Base-by-base conservation (phyloP, 2,888 invertebrate genomes). In the Aphodius granarius region DNA sequence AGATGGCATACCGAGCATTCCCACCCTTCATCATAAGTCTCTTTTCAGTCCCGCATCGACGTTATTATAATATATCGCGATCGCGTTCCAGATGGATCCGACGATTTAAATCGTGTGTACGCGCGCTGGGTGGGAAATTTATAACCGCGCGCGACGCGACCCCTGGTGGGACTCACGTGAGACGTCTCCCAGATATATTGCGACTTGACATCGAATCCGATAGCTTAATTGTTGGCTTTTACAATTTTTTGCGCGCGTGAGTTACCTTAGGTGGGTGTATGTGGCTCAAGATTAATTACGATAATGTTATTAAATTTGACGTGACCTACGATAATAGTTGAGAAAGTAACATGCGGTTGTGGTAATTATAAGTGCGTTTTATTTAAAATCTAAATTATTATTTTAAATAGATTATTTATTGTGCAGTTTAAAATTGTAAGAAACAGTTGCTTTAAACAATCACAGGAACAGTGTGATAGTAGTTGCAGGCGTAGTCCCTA, bases 61-160 rank as follows among this genome's bases (percentile, higher is more conserved):
- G 68, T 20, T n/a, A 68, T 68, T 68, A 68, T 68, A 68, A 68
- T 21, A 68, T 68, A 68, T 68, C 22, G 68, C 21, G 21, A 22
- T n/a, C 16, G 68, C 68, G 68, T 68, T 68, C 68, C 21, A 22
- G 68, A 20, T 22, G 20, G 22, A 20, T 20, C 21, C 20, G 21
- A 20, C 68, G 68, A 68, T 68, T 68, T 68, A 68, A 68, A 68
- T 68, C 21, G 68, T 68, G 22, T 68, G 22, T 68, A 20, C 68
- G 21, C 68, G 18, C 68, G 21, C 68, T 20, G n/a, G 68, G 22
- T 21, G 68, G 43, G 2, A 43, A 68, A 68, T 68, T 68, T 68
- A 68, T 68, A 68, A 20, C 22, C 22, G 43, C 6, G 43, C 43
- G 43, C 68, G 9, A 65, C 9, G 21, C 68, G 68, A n/a, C 68